Base-by-base conservation (phyloP, 2,888 invertebrate species). In the Eilema caniola region DNA sequence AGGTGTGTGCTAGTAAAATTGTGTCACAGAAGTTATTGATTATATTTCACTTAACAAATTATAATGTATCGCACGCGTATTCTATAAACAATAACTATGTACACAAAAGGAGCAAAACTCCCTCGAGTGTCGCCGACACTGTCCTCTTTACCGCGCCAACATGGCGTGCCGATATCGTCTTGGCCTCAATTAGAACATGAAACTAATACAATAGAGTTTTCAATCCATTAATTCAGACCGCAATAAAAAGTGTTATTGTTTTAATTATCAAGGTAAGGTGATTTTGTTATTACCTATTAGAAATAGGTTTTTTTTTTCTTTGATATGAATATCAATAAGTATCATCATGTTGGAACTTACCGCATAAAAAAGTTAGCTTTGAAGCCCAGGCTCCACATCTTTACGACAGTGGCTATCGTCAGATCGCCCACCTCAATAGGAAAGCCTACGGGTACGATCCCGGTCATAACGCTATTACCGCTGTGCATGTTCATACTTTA, bases 61-160 rank as follows among this genome's bases (percentile, higher is more conserved):
- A 63, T n/a, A 63, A 83, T 75, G 70, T 67, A 59, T 61, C 66
- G 20, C 83, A 80, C 77, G 79, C 62, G n/a, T 63, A 33, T 12
- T 61, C 73, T 69, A 74, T 82, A 82, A 80, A 74, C 79, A 78
- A 74, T 72, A 74, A 68, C 66, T 71, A 25, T 47, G 47, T 20
- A 81, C 78, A 72, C 78, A 85, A 80, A 79, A 84, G 87, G 83
- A 86, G 83, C 83, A 85, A 85, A 84, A 85, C 77, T 84, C 90
- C 89, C 88, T 75, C 71, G 87, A 83, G 88, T 79, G 73, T 66
- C 72, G 70, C 64, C 79, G 86, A 83, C 86, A 84, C 82, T 87
- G 89, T 76, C 86, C 88, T 78, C 85, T 74, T 86, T 89, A 79
- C 62, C 66, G 62, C 61, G 41, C 63, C 47, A 69, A 31, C 66